Percentiles rank a stretch among this genome's conserved stretches.
phyloP scores from a whole-genome alignment of 1,140 invertebrate species.

The Carcinoscorpius rotundicauda region DNA sequence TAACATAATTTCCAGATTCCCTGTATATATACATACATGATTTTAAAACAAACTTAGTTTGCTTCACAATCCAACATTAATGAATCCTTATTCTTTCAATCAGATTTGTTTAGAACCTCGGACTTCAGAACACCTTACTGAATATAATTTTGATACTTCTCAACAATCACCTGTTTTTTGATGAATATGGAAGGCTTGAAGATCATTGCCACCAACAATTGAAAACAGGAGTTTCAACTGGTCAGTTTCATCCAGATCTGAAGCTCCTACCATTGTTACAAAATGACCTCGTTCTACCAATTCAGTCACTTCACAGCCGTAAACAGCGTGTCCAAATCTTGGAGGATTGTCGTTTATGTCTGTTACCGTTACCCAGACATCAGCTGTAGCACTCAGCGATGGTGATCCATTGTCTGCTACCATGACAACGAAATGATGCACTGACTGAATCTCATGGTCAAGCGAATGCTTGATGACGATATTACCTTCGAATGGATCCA shows the following conservation, averaged over 20 bases:
- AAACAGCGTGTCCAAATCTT: conserved; percentile 60
- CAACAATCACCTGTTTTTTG: conserved; percentile 39
- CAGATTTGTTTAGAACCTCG: too few species aligned
- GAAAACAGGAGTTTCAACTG: conserved; percentile 60
- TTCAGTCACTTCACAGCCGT: conserved; percentile 39
- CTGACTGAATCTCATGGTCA: conserved; percentile 29
- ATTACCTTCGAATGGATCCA: conserved; percentile 29
- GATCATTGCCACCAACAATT: conserved; percentile 69
- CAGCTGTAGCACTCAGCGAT: conserved; percentile 19
- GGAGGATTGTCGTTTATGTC: conserved; percentile 37
- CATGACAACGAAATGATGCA: conserved; percentile 54
- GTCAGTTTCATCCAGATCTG: conserved; percentile 71
- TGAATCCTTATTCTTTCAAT: too few species aligned
- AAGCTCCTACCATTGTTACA: conserved; percentile 71
- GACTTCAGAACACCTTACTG: too few species aligned
- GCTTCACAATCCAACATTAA: too few species aligned
- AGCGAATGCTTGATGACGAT: conserved; percentile 27
- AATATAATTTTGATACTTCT: too few species aligned
- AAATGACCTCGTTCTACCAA: conserved; percentile 72
- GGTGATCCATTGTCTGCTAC: conserved; percentile 21
- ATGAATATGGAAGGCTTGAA: conserved; percentile 70
- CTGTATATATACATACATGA: too few species aligned
- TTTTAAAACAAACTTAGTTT: too few species aligned
- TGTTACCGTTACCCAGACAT: conserved; percentile 23
- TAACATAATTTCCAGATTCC: too few species aligned